Evolutionary conservation across 2,113 vertebrate species (phyloP), one percentile per base, ranked within the genome.

Genomic region (Micromys minutus): DNA sequence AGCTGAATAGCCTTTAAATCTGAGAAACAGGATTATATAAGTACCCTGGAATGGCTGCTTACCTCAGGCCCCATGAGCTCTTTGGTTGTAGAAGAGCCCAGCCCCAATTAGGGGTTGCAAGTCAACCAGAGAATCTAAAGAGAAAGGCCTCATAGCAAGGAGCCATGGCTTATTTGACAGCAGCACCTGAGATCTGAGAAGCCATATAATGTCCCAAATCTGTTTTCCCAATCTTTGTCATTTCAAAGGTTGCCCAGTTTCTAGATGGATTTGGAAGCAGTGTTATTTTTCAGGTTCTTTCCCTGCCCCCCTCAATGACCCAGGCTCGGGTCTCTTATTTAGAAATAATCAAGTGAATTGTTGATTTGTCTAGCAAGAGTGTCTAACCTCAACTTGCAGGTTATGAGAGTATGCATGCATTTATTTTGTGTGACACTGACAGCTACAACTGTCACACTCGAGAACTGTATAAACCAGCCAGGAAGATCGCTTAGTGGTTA

Each of bases 11-110:
- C 12, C 63, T 93, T 93, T 94, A 84, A 72, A 65, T n/a, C 90
- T 89, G 31, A 96, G 90, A 87, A 93, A 77, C 29, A 12, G 55
- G 89, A 93, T 96, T 89, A 63, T 69, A 65, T 69, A 96, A 96
- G 77, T 7, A 75, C 71, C 52, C 95, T 39, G 45, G 63, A 90
- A 93, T 50, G 71, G 59, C 34, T 3, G 4, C 87, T 94, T 22
- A 15, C 15, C 9, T 29, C 81, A 83, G 76, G 45, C 6, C 39
- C 31, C 16, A 21, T 17, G 50, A 36, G 47, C 55, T 63, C 65
- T 71, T 93, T 11, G 1, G 5, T 3, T 4, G 2, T 2, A 0
- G 52, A 16, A 34, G 50, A 57, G 36, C n/a, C 26, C 47, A 74
- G 52, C 22, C 75, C 76, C 22, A n/a, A 24, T 13, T n/a, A 31